Evolutionary conservation across 2,888 invertebrate species (phyloP).

Genomic region (Tachina grossa): DNA sequence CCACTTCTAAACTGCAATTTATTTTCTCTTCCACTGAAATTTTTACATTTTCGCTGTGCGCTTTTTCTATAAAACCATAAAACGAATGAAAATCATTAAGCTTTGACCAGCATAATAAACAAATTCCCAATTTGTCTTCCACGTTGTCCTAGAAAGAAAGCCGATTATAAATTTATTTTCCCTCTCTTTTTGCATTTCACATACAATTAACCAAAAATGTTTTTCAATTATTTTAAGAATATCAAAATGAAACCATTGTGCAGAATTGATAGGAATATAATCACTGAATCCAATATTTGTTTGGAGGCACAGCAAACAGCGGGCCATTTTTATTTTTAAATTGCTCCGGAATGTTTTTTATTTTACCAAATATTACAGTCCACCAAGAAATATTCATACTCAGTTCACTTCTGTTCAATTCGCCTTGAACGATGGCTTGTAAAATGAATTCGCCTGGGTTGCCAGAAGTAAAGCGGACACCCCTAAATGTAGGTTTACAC

Average conservation of each 20-base stretch:
- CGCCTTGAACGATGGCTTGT: too few species aligned
- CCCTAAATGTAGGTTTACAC: too few species aligned
- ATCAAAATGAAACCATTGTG: slow-evolving; percentile 22
- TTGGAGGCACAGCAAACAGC: slow-evolving; percentile 39
- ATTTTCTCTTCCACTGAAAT: neutral
- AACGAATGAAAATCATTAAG: slow-evolving; percentile 76
- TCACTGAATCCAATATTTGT: neutral
- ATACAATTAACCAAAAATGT: slow-evolving; percentile 59
- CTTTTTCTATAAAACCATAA: slow-evolving; percentile 74
- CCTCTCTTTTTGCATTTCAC: neutral
- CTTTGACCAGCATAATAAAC: slow-evolving; percentile 76
- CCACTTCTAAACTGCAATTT: neutral
- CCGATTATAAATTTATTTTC: neutral
- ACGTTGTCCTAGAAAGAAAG: slow-evolving; percentile 18
- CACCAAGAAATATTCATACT: too few species aligned
- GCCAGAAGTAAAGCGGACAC: too few species aligned
- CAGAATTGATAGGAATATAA: slow-evolving; percentile 37
- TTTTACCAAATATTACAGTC: too few species aligned
- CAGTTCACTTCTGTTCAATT: too few species aligned
- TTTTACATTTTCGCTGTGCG: slow-evolving; percentile 43
- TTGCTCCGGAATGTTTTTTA: neutral
- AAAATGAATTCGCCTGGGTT: too few species aligned
- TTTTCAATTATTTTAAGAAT: slow-evolving; percentile 43
- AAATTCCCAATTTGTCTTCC: slow-evolving; percentile 66
- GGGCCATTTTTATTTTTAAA: neutral